phyloP scores from a whole-genome alignment of 2,797 vertebrate species.

The Alosa sapidissima region DNA sequence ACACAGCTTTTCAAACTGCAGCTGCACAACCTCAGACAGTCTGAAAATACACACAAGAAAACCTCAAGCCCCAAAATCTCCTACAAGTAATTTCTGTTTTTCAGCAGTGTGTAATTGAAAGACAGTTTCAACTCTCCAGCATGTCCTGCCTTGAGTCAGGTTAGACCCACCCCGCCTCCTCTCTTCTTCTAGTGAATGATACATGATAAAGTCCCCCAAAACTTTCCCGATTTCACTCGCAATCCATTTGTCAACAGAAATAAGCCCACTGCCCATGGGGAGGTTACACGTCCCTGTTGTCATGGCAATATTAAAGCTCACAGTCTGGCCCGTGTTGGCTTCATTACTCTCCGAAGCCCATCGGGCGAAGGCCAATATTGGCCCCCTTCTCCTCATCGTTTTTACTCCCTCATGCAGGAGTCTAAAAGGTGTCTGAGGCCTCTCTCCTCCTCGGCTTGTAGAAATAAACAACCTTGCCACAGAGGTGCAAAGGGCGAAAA shows the following conservation, averaged over 20 bases:
- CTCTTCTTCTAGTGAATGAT: conserved; percentile 25
- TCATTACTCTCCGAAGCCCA: conserved; percentile 22
- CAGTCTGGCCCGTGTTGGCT: conserved; percentile 17
- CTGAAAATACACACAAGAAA: background rate
- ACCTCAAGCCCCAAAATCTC: background rate
- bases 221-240: conserved; percentile 29
- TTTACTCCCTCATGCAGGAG: conserved; percentile 6
- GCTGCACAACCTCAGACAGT: background rate
- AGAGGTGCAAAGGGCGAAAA: conserved; percentile 31
- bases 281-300: conserved; percentile 32
- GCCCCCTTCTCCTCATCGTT: background rate
- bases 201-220: conserved; percentile 34
- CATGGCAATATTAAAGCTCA: conserved; percentile 30
- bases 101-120: conserved; percentile 6
- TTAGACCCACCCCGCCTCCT: background rate
- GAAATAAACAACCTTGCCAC: conserved; percentile 53
- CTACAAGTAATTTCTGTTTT: background rate
- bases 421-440: conserved; percentile 26
- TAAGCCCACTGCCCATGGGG: conserved; percentile 17
- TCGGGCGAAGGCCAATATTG: conserved; percentile 17
- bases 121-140: background rate
- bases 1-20: background rate
- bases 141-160: conserved; percentile 24
- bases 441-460: conserved; percentile 4
- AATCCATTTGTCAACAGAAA: conserved; percentile 47